Base-by-base conservation (phyloP, 1,140 invertebrate species). In the Caenorhabditis latens region DNA sequence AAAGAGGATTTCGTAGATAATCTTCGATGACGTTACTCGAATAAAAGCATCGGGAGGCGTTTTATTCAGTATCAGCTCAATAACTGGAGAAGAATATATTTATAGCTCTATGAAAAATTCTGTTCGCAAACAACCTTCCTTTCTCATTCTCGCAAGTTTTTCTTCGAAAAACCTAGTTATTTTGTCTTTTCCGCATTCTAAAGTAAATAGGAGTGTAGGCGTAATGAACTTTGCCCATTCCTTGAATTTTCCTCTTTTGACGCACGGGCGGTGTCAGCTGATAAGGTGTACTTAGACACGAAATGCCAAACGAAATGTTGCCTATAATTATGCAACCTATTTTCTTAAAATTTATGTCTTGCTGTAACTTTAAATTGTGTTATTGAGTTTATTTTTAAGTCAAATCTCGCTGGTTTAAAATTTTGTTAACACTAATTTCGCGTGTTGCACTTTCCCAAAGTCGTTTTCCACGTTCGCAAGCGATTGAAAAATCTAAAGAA, bases 141-240 rank as follows among this genome's bases (percentile, higher is more conserved):
- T 9, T 4, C 16, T 53, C 50, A 53, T 16, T 53, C n/a, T 58
- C 55, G n/a, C 14, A 58, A 58, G 6, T 58, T 58, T 14, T 58
- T 19, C 4, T n/a, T n/a, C n/a, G n/a, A n/a, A n/a, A 19, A n/a
- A 19, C 1, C 0, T 19, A 7, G n/a, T n/a, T 14, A 19, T 58
- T 58, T 53, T 53, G 16, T 58, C n/a, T n/a, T 1, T 21, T n/a
- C 16, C 57, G 4, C 7, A 16, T 19, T n/a, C 19, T 58, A 16
- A 58, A 58, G 16, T 8, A 58, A 58, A n/a, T n/a, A 16, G 24
- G 40, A 40, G 65, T 71, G 65, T 71, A 71, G 65, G 65, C 65
- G 65, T 43, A 46, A 14, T 71, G 42, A 71, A 71, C 65, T 71
- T 71, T 71, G 42, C 65, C 40, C 61, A 63, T 63, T 63, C 42